Evolutionary conservation across 2,888 invertebrate species (phyloP), one percentile per base, ranked within the genome.

Genomic region (Erebia palarica): DNA sequence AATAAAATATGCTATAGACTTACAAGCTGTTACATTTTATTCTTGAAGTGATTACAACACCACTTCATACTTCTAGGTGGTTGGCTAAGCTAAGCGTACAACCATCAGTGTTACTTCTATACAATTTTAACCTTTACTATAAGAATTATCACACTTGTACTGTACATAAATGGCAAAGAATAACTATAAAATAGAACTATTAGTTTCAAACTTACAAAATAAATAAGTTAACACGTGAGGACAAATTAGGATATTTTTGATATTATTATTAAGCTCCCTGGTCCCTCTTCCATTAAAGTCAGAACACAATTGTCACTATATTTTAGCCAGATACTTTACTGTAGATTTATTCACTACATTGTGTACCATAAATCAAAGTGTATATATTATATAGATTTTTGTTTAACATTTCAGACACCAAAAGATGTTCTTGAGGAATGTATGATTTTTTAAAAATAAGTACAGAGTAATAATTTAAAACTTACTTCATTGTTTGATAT

Each of bases 21-120:
- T 83, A 85, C 80, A 87, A 89, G 86, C 85, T 77, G 79, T 84
- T 79, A 83, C 78, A 57, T 82, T 75, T 80, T 21, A 80, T 76
- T 80, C 82, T 70, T 58, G 82, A 86, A 91, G 86, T 90, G 91
- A 91, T 89, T 91, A 91, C 80, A 92, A 91, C 91, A 92, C 86
- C 91, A 91, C 90, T 90, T 82, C 84, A 77, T 78, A 77, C 78
- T 80, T 77, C 78, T 78, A 79, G 61, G 67, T 79, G 61, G 68
- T 69, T 76, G 73, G 79, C 80, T 81, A 82, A 82, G 80, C 80
- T 83, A 84, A 83, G 82, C 79, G 80, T 79, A 80, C 74, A 76
- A 74, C 81, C 82, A 81, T 81, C 82, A 78, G 76, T 75, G 76
- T 76, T 76, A 79, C 75, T 65, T 76, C 77, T 82, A 80, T 81